phyloP scores from a whole-genome alignment of 2,113 vertebrate genomes.

The Centropus bengalensis region DNA sequence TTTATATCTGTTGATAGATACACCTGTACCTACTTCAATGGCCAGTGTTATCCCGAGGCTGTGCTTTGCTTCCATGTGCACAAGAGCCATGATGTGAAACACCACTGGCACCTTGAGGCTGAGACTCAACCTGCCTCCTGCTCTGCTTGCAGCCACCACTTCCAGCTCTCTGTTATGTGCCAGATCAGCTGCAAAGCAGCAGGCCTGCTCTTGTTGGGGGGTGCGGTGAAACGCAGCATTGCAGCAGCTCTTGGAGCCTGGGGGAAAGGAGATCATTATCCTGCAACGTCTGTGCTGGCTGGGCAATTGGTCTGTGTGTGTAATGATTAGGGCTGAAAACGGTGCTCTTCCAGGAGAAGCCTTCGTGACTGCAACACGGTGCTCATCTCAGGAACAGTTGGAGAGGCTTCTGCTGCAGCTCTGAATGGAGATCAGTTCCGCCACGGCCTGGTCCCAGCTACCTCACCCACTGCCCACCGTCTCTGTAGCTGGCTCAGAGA shows the following conservation, averaged over 20 bases:
- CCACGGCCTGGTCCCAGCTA: background rate
- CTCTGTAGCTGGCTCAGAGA: background rate
- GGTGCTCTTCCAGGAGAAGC: background rate
- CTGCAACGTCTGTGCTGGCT: background rate
- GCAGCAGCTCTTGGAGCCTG: background rate
- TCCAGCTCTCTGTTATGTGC: background rate
- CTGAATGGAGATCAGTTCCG: fast-evolving
- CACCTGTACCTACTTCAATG: background rate
- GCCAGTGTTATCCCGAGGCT: background rate
- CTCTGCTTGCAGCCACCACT: background rate
- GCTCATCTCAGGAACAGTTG: background rate
- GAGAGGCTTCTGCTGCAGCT: background rate
- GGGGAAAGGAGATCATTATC: background rate
- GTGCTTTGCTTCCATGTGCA: background rate
- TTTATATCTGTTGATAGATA: background rate
- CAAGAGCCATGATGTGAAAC: background rate
- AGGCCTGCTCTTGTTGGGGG: background rate
- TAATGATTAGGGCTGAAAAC: background rate
- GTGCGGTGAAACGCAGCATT: background rate
- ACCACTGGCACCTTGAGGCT: background rate
- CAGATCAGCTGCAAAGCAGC: background rate
- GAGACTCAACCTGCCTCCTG: background rate
- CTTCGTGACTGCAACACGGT: background rate
- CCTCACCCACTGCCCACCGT: background rate
- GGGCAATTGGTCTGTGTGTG: fast-evolving